These are phyloP conservation scores for Drosophila simulans DNA, from an alignment of 1,140 invertebrate genomes.

Conservation along the genomic window DNA sequence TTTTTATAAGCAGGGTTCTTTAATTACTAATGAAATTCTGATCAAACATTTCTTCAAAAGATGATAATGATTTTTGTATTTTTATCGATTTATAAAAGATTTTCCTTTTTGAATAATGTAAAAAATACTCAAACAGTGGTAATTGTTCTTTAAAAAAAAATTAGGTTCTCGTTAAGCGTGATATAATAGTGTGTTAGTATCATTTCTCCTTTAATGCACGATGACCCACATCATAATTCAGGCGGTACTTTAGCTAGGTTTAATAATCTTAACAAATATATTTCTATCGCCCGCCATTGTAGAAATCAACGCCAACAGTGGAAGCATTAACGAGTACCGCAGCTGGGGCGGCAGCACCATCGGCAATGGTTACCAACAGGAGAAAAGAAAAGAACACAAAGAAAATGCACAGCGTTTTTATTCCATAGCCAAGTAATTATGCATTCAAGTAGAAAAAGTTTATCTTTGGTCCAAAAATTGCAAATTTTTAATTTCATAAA, in stretches of 20 bases:
- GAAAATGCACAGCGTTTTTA: slow-evolving; percentile 65
- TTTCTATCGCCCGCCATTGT: slow-evolving; percentile 64
- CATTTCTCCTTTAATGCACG: too few relatives aligned
- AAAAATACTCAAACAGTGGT: too few relatives aligned
- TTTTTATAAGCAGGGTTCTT: too few relatives aligned
- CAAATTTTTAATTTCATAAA: slow-evolving; percentile 82
- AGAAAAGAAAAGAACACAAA: slow-evolving; percentile 25
- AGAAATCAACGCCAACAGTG: slow-evolving; percentile 70
- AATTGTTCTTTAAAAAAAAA: too few relatives aligned
- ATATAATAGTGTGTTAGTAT: too few relatives aligned
- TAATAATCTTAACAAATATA: slow-evolving; percentile 77
- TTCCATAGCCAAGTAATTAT: slow-evolving; percentile 68
- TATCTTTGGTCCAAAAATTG: slow-evolving; percentile 81
- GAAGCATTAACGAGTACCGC: slow-evolving; percentile 26
- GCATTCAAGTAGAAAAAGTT: slow-evolving; percentile 83
- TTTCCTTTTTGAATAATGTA: too few relatives aligned
- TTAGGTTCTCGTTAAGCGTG: too few relatives aligned
- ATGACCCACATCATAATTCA: slow-evolving; percentile 65
- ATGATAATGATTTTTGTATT: too few relatives aligned
- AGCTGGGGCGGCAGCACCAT: slow-evolving; percentile 22
- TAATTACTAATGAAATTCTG: too few relatives aligned
- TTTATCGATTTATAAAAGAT: too few relatives aligned
- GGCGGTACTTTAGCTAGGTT: slow-evolving; percentile 58
- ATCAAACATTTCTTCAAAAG: too few relatives aligned
- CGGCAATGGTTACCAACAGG: slow-evolving; percentile 40